Evolutionary conservation across 2,888 invertebrate genomes (phyloP), one percentile per base, ranked within the genome.

Genomic region (Tetramorium bicarinatum): DNA sequence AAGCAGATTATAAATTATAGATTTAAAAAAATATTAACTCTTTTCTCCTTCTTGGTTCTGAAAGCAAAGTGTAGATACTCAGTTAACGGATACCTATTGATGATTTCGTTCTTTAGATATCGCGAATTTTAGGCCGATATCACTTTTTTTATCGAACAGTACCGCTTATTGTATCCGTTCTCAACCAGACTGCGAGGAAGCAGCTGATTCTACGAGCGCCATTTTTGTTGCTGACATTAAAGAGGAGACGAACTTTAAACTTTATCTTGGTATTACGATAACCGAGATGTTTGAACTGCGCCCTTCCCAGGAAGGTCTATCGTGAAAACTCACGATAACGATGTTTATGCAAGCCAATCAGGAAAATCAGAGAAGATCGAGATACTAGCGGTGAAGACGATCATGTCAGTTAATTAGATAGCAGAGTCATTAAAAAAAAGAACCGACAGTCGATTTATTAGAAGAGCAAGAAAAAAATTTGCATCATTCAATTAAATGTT

Each of bases 161-260:
- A 49, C 72, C 38, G 4, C 13, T 4, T 80, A 80, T 80, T 80
- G 72, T 80, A 3, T 38, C 1, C 7, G 13, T 15, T 21, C 8
- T 8, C 44, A 11, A 71, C 25, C 6, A 52, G 13, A 52, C 25
- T 62, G 59, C 44, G 34, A 75, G 74, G 75, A 75, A 75, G 75
- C 81, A 81, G 76, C 81, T 81, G 81, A 81, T 81, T 64, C 75
- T 62, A 79, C 47, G 56, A 15, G 56, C 47, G 56, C 34, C 71
- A 71, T 79, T 56, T 47, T 47, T 59, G 47, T 61, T 47, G 47
- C 8, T 1, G 38, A 38, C 38, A 38, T 79, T 79, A 79, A 59
- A 71, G 41, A 77, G 72, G 0, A 44, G 64, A 41, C 80, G 86
- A 75, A 61, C 84, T 88, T 87, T 88, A 88, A 87, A 87, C 79